Evolutionary conservation across 2,888 invertebrate species (phyloP), one percentile per base, ranked within the genome.

Genomic region (Girardia tigrina): DNA sequence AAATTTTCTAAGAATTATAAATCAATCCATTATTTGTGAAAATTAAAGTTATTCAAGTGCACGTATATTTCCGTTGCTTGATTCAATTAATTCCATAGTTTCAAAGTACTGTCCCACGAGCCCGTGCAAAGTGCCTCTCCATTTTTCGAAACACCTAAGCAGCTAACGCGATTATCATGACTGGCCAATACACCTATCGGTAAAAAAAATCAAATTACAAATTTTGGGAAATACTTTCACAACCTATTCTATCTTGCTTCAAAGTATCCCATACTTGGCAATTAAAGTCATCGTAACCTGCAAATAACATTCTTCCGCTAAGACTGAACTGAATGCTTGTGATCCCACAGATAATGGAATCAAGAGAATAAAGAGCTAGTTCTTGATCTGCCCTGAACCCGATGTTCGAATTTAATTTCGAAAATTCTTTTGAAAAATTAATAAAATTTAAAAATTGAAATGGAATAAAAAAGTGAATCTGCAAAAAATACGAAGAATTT

Each of bases 121-220:
- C 98, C 98, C 83, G 98, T 98, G 86, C 95, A 95, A 79, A 98
- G 94, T 79, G 98, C 98, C 94, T 97, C 97, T 78, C 98, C 98
- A 87, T 98, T 97, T 86, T 98, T 97, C 82, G 97, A 98, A 77
- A 98, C 98, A 80, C 98, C 97, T 85, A 98, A 89, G 87, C 98
- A 98, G 83, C 95, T 95, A 80, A 98, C 97, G 83, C 98, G 90
- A 88, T 98, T 98, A 88, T 98, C 98, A 87, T 98, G 98, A 75
- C 98, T 98, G 83, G 97, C 97, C 80, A 98, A 88, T 81, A 99
- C 97, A 84, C 98, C 91, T 91, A 84, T 14, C 84, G 79, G 28
- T 71, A 12, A 56, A 4, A 56, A 6, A 20, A 20, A 8, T 56
- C n/a, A n/a, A 56, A 56, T 12, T 36, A 12, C n/a, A n/a, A n/a